These are phyloP conservation scores for Gulo gulo DNA, from an alignment of 2,113 vertebrate species.

Conservation along the genomic window DNA sequence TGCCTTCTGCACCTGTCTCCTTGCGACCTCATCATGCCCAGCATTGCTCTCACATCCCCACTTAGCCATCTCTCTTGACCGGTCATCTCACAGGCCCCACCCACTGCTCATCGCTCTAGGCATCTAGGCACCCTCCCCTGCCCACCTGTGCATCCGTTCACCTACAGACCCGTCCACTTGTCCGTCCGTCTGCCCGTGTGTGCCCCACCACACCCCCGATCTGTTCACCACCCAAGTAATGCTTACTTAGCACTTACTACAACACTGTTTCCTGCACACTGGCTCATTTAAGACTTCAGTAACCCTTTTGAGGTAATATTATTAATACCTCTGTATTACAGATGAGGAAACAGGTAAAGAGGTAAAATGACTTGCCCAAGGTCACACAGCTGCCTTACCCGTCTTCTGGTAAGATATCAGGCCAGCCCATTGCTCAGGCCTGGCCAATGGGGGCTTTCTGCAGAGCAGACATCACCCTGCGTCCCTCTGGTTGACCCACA, in stretches of 20 bases:
- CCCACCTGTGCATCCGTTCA: not conserved
- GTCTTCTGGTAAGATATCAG: not conserved
- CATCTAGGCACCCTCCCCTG: not conserved
- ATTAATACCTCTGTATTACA: not conserved
- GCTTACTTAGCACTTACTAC: not conserved
- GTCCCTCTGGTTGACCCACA: not conserved
- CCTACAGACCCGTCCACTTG: not conserved
- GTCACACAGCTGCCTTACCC: not conserved
- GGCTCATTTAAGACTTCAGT: too few relatives aligned
- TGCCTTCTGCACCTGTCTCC: not conserved
- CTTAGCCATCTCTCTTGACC: not conserved
- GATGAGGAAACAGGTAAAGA: not conserved
- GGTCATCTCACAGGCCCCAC: not conserved
- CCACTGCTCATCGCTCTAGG: not conserved
- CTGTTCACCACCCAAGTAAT: not conserved
- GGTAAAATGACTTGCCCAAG: not conserved
- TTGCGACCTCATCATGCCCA: not conserved
- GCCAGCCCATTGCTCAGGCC: not conserved
- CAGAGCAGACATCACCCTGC: accelerated
- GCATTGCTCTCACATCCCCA: accelerated
- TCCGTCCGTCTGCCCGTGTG: too few relatives aligned
- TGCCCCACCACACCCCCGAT: too few relatives aligned
- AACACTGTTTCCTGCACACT: too few relatives aligned
- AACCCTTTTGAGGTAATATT: not conserved
- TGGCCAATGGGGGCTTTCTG: not conserved